These are phyloP conservation scores for Tethea ocularis DNA, from an alignment of 2,888 invertebrate species.

Conservation along the genomic window DNA sequence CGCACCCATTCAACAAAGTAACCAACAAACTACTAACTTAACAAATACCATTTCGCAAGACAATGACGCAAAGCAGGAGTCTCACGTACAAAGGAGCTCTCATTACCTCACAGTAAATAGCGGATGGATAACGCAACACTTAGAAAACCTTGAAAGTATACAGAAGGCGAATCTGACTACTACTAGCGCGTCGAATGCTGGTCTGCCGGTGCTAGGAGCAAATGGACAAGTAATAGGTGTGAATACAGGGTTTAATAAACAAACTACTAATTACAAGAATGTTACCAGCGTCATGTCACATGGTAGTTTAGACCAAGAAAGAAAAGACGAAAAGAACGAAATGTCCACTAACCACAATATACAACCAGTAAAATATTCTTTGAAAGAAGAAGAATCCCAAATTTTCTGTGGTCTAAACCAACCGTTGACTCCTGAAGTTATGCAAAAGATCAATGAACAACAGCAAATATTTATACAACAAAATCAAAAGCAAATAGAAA, in stretches of 20 bases:
- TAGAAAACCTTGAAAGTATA: constrained; percentile 56
- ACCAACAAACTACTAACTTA: constrained; percentile 23
- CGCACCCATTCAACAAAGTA: constrained; percentile 46
- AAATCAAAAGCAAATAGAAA: constrained; percentile 80
- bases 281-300: constrained; percentile 42
- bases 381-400: constrained; percentile 73
- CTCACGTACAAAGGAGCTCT: constrained; percentile 68
- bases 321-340: constrained; percentile 67
- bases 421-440: constrained; percentile 78
- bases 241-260: constrained; percentile 72
- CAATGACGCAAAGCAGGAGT: constrained; percentile 63
- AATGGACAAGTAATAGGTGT: constrained; percentile 85
- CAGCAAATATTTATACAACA: constrained; percentile 83
- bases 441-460: constrained; percentile 83
- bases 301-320: constrained; percentile 47
- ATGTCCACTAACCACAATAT: constrained; percentile 36
- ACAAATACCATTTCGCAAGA: constrained; percentile 51
- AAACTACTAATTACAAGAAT: constrained; percentile 56
- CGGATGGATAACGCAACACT: constrained; percentile 77
- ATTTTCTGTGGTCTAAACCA: constrained; percentile 76
- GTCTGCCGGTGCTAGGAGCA: constrained; percentile 78
- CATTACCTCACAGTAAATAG: constrained; percentile 78
- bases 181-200: constrained; percentile 48
- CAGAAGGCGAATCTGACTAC: constrained; percentile 51
- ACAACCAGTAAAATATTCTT: constrained; percentile 47